Base-by-base conservation (phyloP, 2,888 invertebrate species). In the Theretra japonica region DNA sequence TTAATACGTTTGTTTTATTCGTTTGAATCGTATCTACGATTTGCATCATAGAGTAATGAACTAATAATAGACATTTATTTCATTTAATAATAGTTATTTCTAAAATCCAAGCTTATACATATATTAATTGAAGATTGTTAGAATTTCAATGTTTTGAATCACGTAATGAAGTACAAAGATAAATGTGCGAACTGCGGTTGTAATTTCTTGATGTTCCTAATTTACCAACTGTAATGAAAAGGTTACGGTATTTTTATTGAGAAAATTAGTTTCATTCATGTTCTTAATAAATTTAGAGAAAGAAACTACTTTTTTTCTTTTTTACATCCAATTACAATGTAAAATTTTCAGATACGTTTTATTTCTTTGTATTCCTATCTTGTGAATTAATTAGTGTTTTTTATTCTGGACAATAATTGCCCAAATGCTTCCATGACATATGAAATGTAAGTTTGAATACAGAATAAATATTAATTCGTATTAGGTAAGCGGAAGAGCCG, bases 1-100 rank as follows among this genome's bases (percentile, higher is more conserved):
- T 65, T 15, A 33, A 21, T 62, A 33, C 62, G 21, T 41, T 48
- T 65, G 23, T 65, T 65, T 65, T 65, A 48, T 23, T 25, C 48
- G 21, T 53, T 53, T 53, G 15, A n/a, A n/a, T 53, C n/a, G 19
- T 53, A 53, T 53, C 53, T 53, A 19, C 6, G 19, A 53, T 53
- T 53, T 53, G n/a, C 53, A 53, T 53, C 53, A 6, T 19, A 53
- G 19, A 50, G 19, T 50, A 50, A n/a, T n/a, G n/a, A n/a, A n/a
- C n/a, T n/a, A n/a, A 19, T 50, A 8, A 50, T 50, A 50, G 17
- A n/a, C n/a, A 53, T 19, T 53, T 5, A n/a, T n/a, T 53, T n/a
- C 1, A 6, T 53, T 53, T 53, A 53, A 53, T 53, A 53, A 53
- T 53, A 53, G 1, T 6, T 53, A 53, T 19, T 53, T 19, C 19